Evolutionary conservation across 2,113 vertebrate genomes (phyloP), one percentile per base, ranked within the genome.

Genomic region (Platysternon megacephalum): DNA sequence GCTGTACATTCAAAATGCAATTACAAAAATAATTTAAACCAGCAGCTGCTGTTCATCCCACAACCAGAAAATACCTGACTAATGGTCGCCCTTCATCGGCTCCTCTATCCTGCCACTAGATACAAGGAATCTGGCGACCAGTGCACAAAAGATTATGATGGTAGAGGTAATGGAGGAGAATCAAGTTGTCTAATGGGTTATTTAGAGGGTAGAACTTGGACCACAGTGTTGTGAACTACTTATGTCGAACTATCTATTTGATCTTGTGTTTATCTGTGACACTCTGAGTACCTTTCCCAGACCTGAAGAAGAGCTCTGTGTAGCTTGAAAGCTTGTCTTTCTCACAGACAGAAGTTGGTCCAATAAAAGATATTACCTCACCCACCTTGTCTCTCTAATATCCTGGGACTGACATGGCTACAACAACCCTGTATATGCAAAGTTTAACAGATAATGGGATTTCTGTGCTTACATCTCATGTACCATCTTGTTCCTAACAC

Each of bases 381-480:
- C 17, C 65, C 19, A 72, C n/a, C 2, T 21, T 39, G 4, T 22
- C 19, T 72, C n/a, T 39, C 65, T 72, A 11, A 72, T 39, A 72
- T 72, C n/a, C n/a, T 72, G 65, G n/a, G 65, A 72, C 65, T 17
- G 35, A 39, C 17, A 72, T 8, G 17, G n/a, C n/a, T 72, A 85
- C 78, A 83, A n/a, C 39, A 93, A 74, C 49, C 61, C 81, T 3
- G 8, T 56, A 87, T 82, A 92, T 92, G 42, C 51, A 86, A 90
- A 93, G 42, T 84, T 86, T 68, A 82, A 82, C 58, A 87, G 53
- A 91, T 24, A 78, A 94, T 58, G 42, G 74, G 51, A 22, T 87
- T 94, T 93, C 94, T 85, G 82, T 46, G 13, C 72, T 88, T 91
- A 61, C 94, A 94, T 94, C 56, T 89, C 84, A 88, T 79, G 28